Evolutionary conservation across 1,140 invertebrate genomes (phyloP), one percentile per base, ranked within the genome.

Genomic region (Leptestheria dahalacensis): DNA sequence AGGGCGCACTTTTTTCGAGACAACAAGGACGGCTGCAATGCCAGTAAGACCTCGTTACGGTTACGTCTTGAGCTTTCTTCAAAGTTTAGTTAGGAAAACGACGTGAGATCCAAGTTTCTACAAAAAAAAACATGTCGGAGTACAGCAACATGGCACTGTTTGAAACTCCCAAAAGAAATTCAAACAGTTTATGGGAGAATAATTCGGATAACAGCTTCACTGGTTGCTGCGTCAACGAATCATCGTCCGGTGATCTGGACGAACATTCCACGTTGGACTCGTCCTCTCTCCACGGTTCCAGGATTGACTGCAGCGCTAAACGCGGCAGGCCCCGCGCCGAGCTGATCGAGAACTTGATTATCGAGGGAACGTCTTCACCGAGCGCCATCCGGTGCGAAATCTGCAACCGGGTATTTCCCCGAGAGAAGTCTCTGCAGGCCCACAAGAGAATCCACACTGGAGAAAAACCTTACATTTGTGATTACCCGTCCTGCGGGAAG

Each of bases 351-450:
- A 77, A 77, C 63, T 72, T 88, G 23, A 87, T 87, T 69, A 72
- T 82, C 60, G 80, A 85, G 72, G 85, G 85, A 46, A 78, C 80
- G 48, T 79, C 80, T 11, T 84, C 83, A 4, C 77, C 78, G 0
- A 62, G 81, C 70, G 78, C 78, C 51, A 88, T 88, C 62, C 83
- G 84, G 67, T 89, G 86, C 69, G 74, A 76, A 46, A 82, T 77
- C 65, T 88, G 86, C 70, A 78, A 79, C 57, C 72, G 86, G 55
- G 84, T 86, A 10, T 89, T 89, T 69, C 86, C 86, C 6, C 71
- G 86, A 63, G 85, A 87, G 68, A 89, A 89, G 71, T 85, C 82
- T 15, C 72, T 88, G 0, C 83, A 87, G 69, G 85, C 85, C n/a
- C 86, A 88, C 69, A 69, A 86, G 26, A 74, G 86, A 64, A 88